A percentile compares a stretch with the other conserved stretches of the same genome.
Conservation (phyloP, 2,888 invertebrate genomes). For the Heliconius hortense region DNA sequence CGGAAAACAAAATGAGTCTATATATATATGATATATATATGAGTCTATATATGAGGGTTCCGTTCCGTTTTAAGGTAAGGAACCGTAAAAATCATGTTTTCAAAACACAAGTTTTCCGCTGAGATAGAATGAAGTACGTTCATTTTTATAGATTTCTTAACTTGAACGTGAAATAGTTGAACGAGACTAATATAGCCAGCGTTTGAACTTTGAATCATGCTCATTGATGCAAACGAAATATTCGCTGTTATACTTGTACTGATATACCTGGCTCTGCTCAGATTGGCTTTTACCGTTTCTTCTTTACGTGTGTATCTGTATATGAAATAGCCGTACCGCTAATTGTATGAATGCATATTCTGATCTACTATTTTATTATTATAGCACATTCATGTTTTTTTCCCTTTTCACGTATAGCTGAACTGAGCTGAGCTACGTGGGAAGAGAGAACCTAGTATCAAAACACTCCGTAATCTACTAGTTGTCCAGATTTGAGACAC, state of each 20-base stretch:
- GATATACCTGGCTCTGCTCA: conserved; percentile 27
- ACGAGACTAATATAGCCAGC: conserved; percentile 27
- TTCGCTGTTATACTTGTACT: conserved; percentile 6
- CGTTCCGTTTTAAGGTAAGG: too few species aligned
- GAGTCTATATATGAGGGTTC: too few species aligned
- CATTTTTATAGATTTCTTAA: background rate
- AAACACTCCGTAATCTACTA: too few species aligned
- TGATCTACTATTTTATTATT: background rate
- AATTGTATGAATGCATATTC: background rate
- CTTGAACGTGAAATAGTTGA: conserved; percentile 5
- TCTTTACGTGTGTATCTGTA: background rate
- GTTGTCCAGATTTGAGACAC: too few species aligned
- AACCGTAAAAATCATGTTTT: too few species aligned
- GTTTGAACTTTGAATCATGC: conserved; percentile 23
- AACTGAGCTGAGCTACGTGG: too few species aligned
- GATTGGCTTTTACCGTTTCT: conserved; percentile 15
- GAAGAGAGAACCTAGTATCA: too few species aligned
- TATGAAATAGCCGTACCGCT: background rate
- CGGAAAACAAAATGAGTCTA: too few species aligned
- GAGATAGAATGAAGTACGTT: background rate
- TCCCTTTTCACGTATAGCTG: too few species aligned
- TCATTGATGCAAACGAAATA: conserved; percentile 34
- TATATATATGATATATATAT: too few species aligned
- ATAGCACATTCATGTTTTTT: too few species aligned
- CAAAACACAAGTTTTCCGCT: too few species aligned